Evolutionary conservation across 2,888 invertebrate species (phyloP), one percentile per base, ranked within the genome.

Genomic region (Augochlorella aurata): DNA sequence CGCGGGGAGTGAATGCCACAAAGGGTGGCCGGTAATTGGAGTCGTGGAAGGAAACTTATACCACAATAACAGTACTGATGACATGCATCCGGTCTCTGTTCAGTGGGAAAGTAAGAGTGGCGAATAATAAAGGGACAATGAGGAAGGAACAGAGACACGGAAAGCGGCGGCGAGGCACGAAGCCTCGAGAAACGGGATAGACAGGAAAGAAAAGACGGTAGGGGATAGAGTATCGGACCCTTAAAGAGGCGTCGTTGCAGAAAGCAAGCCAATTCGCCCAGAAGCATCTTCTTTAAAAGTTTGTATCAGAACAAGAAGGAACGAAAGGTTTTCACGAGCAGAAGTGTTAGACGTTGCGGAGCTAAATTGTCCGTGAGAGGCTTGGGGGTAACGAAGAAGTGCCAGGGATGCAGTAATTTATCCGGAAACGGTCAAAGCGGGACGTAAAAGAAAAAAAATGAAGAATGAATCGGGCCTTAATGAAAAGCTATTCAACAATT

Each of bases 241-340:
- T 89, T 85, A 89, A 90, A 90, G 87, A 87, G 81, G 88, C 89
- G 85, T 88, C 88, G 84, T 85, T 77, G 84, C 81, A 85, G 87
- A 89, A 90, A 89, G 88, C 88, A 90, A 91, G 91, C 89, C 90
- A 89, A 91, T 91, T 90, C 89, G 89, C 89, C 85, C 89, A 89
- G 91, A 89, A 90, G 91, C 90, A 88, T 90, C 92, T 92, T 92
- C 91, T 91, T 93, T 91, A 92, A 93, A 93, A 92, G 90, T 92
- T 92, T 92, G 91, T 91, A 92, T 92, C 92, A 89, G 81, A 81
- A 83, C 73, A 81, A 84, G 83, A 68, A 82, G 84, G 84, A 84
- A 82, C 54, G 75, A 77, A 73, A 78, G 83, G 78, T 82, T 82
- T 84, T 79, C 75, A 78, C 79, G 85, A 86, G 83, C 81, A 83